Conservation (phyloP, 2,888 invertebrate genomes). For the Eristalis intricaria region DNA sequence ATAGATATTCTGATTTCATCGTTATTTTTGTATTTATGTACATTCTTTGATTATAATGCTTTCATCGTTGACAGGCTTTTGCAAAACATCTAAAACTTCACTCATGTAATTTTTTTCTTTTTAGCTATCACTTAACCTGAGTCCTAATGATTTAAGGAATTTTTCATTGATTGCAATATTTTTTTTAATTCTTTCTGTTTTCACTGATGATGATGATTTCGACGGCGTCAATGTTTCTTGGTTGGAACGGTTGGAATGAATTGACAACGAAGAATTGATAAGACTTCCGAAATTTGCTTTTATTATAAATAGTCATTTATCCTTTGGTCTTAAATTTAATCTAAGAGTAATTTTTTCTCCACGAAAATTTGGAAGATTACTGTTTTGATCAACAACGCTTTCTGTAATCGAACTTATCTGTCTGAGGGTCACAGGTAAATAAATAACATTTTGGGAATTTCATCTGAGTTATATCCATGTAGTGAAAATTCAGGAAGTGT, state of each 20-base stretch:
- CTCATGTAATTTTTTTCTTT: too few species aligned
- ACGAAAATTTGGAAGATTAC: conserved; percentile 76
- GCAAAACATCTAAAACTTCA: conserved; percentile 68
- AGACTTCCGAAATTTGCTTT: background rate
- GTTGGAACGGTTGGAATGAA: too few species aligned
- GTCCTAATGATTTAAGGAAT: too few species aligned
- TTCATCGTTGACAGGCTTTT: conserved; percentile 37
- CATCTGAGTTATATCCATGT: too few species aligned
- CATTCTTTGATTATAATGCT: conserved; percentile 51
- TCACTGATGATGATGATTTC: background rate
- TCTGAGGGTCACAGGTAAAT: too few species aligned
- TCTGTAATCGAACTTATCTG: too few species aligned
- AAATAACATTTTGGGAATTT: too few species aligned
- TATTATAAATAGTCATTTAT: background rate
- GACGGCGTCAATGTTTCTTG: conserved; percentile 41
- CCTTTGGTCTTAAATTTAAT: conserved; percentile 66
- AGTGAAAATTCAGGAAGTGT: too few species aligned
- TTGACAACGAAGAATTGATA: background rate
- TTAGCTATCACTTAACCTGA: too few species aligned
- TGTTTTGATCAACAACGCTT: too few species aligned
- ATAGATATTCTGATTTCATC: conserved; percentile 61
- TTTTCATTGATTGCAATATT: conserved; percentile 33
- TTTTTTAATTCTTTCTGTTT: too few species aligned
- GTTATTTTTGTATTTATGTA: conserved; percentile 53
- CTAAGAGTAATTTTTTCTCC: conserved; percentile 74